These are phyloP conservation scores for Acanthoscelides obtectus DNA, from an alignment of 2,888 invertebrate species.

Conservation along the genomic window DNA sequence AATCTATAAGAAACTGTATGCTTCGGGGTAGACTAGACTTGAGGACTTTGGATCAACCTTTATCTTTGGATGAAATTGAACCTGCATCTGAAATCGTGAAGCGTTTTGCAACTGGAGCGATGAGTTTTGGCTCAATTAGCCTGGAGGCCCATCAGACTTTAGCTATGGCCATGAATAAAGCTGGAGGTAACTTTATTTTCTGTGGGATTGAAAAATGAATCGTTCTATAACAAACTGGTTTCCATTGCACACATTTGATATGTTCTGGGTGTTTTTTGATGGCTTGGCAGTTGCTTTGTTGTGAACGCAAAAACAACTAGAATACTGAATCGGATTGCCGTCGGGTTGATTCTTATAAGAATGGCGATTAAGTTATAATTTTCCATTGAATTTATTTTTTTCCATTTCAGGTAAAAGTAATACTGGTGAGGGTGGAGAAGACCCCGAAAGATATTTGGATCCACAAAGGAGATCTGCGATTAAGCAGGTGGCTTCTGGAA, in stretches of 20 bases:
- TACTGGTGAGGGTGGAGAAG: conserved; percentile 95
- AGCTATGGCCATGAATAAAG: conserved; percentile 94
- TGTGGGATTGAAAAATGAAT: no score
- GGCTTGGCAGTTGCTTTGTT: no score
- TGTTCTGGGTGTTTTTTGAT: no score
- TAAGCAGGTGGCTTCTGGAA: conserved; percentile 97
- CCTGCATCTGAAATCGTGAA: conserved; percentile 93
- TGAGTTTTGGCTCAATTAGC: conserved; percentile 72
- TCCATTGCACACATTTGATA: no score
- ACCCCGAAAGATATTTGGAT: conserved; percentile 64
- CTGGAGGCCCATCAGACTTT: conserved; percentile 93
- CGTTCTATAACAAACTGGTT: no score
- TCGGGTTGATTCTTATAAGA: no score
- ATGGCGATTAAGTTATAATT: no score
- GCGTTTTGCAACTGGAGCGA: conserved; percentile 78
- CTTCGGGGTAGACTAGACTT: conserved; percentile 91
- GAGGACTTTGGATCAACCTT: conserved; percentile 68
- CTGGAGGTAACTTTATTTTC: conserved; percentile 46
- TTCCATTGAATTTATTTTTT: no score
- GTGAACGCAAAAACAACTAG: no score
- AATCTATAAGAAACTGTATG: conserved; percentile 80
- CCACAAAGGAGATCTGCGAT: conserved; percentile 84
- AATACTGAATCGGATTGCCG: no score
- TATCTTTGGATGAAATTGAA: conserved; percentile 86
- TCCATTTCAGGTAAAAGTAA: conserved; percentile 90